These are phyloP conservation scores for Dipus sagitta DNA, from an alignment of 2,797 vertebrate genomes.

Conservation along the genomic window DNA sequence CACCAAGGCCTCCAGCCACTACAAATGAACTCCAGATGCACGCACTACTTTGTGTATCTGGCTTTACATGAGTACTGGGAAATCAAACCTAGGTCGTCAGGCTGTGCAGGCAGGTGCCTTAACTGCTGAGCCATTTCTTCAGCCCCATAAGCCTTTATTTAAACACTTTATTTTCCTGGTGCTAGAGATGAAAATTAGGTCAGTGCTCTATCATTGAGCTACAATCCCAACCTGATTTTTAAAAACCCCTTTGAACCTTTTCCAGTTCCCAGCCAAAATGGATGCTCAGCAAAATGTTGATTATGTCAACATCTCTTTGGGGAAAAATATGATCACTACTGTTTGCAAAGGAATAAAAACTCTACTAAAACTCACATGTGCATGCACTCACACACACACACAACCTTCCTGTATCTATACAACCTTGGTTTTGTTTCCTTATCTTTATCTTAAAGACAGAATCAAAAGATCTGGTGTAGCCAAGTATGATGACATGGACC, in stretches of 20 bases:
- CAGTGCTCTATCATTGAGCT: not conserved
- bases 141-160: too few species aligned
- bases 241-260: not conserved
- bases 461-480: not conserved
- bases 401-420: not conserved
- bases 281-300: not conserved
- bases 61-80: too few species aligned
- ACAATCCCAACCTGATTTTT: not conserved
- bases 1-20: too few species aligned
- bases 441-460: not conserved
- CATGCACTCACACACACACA: not conserved
- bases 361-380: not conserved
- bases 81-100: too few species aligned
- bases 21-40: too few species aligned
- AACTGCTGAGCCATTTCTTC: too few species aligned
- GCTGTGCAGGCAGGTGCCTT: too few species aligned
- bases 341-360: not conserved
- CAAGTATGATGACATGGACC: not conserved
- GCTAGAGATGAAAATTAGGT: not conserved
- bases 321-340: not conserved
- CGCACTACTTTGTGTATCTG: too few species aligned
- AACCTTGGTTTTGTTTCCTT: constrained; percentile 12
- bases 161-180: too few species aligned
- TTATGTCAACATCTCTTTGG: not conserved
- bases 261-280: not conserved